Conservation (phyloP, 2,888 invertebrate species). For the Pristionchus arcanus region DNA sequence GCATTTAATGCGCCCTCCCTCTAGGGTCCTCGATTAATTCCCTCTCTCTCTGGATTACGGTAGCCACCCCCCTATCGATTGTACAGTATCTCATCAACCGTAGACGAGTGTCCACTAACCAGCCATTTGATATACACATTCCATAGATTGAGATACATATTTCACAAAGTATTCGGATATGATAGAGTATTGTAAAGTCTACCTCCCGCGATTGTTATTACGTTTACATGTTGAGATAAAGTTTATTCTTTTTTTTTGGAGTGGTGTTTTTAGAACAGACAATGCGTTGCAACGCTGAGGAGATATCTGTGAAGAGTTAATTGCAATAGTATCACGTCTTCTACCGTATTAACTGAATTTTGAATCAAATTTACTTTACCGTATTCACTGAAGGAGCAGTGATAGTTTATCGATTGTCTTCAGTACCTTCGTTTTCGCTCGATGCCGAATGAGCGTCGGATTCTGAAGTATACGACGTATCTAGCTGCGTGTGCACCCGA, state of each 20-base stretch:
- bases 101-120: slow-evolving; percentile 6
- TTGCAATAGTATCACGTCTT: no score
- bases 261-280: not conserved
- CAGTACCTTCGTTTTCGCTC: not conserved
- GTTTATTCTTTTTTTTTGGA: not conserved
- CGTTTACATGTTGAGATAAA: slow-evolving; percentile 27
- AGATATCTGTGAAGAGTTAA: not conserved
- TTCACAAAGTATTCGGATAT: not conserved
- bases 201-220: not conserved
- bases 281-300: not conserved
- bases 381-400: no score
- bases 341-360: no score
- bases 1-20: slow-evolving; percentile 62
- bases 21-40: not conserved
- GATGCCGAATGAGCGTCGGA: slow-evolving; percentile 55
- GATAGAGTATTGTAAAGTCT: slow-evolving; percentile 9
- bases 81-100: slow-evolving; percentile 8
- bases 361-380: no score
- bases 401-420: not conserved
- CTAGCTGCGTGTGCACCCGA: slow-evolving; percentile 55
- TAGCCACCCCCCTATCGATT: not conserved
- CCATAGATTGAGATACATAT: slow-evolving; percentile 18
- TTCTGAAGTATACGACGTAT: slow-evolving; percentile 56
- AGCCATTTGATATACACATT: slow-evolving; percentile 7
- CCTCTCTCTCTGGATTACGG: not conserved